Conservation (phyloP, 2,888 invertebrate genomes). For the Lingula anatina region DNA sequence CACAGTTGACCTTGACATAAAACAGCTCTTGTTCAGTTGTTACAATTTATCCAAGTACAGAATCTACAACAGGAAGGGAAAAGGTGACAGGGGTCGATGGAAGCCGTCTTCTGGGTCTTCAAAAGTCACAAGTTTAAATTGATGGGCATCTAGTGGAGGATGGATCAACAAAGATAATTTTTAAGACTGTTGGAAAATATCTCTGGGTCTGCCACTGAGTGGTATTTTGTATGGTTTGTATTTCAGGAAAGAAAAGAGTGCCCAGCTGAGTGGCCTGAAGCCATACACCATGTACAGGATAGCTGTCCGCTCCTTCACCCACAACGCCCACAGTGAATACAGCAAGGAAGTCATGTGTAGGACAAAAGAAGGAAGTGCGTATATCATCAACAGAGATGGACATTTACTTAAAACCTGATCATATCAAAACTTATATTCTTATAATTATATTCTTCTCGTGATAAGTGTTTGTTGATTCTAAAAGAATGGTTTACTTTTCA, state of each 20-base stretch:
- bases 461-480: background rate
- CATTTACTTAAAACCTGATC: background rate
- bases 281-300: constrained; percentile 68
- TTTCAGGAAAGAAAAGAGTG: constrained; percentile 57
- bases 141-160: too few species aligned
- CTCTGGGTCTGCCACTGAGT: too few species aligned
- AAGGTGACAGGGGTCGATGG: too few species aligned
- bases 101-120: too few species aligned
- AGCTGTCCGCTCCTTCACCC: constrained; percentile 61
- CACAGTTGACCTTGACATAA: too few species aligned
- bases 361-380: constrained; percentile 64
- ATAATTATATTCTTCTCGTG: background rate
- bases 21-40: too few species aligned
- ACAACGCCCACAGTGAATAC: constrained; percentile 57
- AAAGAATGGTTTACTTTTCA: constrained; percentile 42
- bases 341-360: constrained; percentile 62
- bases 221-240: too few species aligned
- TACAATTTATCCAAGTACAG: too few species aligned
- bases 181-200: too few species aligned
- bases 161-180: too few species aligned
- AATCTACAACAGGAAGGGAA: too few species aligned
- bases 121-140: too few species aligned
- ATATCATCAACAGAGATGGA: background rate
- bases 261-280: constrained; percentile 60
- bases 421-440: background rate